Evolutionary conservation across 2,888 invertebrate species (phyloP).

Genomic region (Ochropleura leucogaster): DNA sequence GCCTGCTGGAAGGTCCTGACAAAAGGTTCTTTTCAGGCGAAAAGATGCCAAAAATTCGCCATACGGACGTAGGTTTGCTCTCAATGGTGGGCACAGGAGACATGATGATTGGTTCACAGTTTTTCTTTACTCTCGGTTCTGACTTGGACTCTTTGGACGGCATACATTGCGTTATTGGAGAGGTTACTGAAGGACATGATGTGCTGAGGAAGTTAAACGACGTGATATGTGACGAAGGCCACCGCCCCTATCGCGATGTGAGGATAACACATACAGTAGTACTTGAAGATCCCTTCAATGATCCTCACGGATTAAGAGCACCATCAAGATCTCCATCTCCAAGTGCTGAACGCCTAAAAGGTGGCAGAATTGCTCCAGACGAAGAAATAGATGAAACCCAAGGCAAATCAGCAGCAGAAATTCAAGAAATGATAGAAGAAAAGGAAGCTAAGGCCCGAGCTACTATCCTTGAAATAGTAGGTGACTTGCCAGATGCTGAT

Average conservation of each 20-base stretch:
- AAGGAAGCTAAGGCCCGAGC: slow-evolving; percentile 99
- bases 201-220: slow-evolving; percentile 97
- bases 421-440: slow-evolving; percentile 96
- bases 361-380: slow-evolving; percentile 97
- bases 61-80: slow-evolving; percentile 95
- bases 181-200: slow-evolving; percentile 97
- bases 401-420: slow-evolving; percentile 95
- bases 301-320: slow-evolving; percentile 94
- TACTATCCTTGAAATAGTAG: slow-evolving; percentile 99
- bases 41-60: slow-evolving; percentile 97
- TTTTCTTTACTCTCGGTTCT: slow-evolving; percentile 97
- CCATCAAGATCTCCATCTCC: slow-evolving; percentile 98
- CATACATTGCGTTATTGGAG: slow-evolving; percentile 98
- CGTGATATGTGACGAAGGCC: slow-evolving; percentile 96
- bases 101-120: slow-evolving; percentile 97
- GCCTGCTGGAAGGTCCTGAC: slow-evolving; percentile 95
- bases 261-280: slow-evolving; percentile 99
- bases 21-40: slow-evolving; percentile 98
- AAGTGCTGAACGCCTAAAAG: slow-evolving; percentile 94
- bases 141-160: slow-evolving; percentile 97
- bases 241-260: slow-evolving; percentile 98
- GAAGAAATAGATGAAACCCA: slow-evolving; percentile 97
- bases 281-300: slow-evolving; percentile 98
- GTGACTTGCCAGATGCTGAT: slow-evolving; percentile 99
- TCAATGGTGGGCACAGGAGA: slow-evolving; percentile 98